A percentile compares a stretch with the other conserved stretches of the same genome.
Conservation (phyloP, 2,888 invertebrate species). For the Melieria crassipennis region DNA sequence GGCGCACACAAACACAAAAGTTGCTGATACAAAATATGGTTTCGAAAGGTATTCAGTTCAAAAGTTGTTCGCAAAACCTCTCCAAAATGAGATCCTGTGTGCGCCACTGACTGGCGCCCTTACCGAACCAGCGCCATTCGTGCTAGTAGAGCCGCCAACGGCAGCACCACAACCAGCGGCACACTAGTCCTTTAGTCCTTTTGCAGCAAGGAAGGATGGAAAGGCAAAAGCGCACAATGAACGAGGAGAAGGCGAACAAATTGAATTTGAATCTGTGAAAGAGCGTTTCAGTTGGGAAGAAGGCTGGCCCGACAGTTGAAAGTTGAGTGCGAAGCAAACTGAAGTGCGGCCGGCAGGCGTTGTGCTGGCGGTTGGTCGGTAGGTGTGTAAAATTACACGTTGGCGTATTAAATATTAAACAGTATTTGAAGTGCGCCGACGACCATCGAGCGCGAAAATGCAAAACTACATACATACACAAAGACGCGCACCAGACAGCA, state of each 20-base stretch:
- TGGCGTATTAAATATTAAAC: conserved; percentile 18
- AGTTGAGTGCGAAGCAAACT: too few relatives aligned
- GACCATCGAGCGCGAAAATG: neutral
- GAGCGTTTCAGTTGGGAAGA: neutral
- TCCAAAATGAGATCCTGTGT: too few relatives aligned
- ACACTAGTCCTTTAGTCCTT: neutral
- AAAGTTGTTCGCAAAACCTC: too few relatives aligned
- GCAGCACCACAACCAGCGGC: neutral
- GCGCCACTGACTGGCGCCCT: neutral
- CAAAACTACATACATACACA: neutral
- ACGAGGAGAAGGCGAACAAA: neutral
- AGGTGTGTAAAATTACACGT: conserved; percentile 10
- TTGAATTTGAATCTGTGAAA: neutral
- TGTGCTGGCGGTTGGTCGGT: neutral
- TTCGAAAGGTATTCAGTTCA: too few relatives aligned
- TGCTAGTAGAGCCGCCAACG: neutral
- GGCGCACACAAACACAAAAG: neutral
- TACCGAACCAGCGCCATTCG: neutral
- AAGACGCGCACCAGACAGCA: neutral
- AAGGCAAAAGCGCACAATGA: neutral
- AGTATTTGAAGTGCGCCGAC: neutral
- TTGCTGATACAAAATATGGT: neutral
- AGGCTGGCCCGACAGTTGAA: neutral
- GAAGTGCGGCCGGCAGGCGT: neutral
- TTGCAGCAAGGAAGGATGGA: neutral